A percentile compares a stretch with the other conserved stretches of the same genome.
Conservation (phyloP, 1,140 invertebrate species). For the Calliopsis andreniformis region DNA sequence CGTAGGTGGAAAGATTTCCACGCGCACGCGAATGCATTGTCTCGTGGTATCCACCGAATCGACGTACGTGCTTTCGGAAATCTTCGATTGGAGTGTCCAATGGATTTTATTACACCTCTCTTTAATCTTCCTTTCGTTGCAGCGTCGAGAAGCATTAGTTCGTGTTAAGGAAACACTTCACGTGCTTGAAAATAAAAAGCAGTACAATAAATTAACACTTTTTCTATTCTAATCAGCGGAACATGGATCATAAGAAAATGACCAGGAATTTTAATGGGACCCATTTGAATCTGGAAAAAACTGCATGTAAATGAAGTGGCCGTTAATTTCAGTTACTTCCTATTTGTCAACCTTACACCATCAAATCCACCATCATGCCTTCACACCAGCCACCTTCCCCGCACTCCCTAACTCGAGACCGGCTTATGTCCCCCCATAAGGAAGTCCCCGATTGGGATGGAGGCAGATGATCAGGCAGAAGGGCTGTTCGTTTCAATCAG, state of each 20-base stretch:
- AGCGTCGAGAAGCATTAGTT: too few relatives aligned
- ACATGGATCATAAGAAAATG: too few relatives aligned
- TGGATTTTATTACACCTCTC: constrained; percentile 14
- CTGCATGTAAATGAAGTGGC: too few relatives aligned
- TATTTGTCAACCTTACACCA: too few relatives aligned
- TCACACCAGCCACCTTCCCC: constrained; percentile 17
- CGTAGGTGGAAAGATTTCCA: constrained; percentile 64
- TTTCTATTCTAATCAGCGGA: too few relatives aligned
- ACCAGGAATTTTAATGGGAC: too few relatives aligned
- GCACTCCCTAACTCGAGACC: constrained; percentile 23
- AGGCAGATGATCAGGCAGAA: constrained; percentile 36
- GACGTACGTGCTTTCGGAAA: constrained; percentile 51
- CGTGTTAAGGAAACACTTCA: too few relatives aligned
- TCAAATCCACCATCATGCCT: neutral
- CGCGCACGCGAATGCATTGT: constrained; percentile 59
- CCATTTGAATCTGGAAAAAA: too few relatives aligned
- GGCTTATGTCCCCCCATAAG: constrained; percentile 54
- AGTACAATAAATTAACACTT: too few relatives aligned
- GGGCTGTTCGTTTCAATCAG: constrained; percentile 73
- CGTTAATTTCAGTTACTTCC: too few relatives aligned
- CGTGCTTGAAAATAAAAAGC: too few relatives aligned
- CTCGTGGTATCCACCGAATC: constrained; percentile 52
- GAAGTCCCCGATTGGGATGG: constrained; percentile 49
- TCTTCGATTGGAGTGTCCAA: constrained; percentile 10
- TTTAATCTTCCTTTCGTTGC: neutral